These are phyloP conservation scores for Chloroceryle amazona DNA, from an alignment of 2,797 vertebrate genomes.

Conservation along the genomic window DNA sequence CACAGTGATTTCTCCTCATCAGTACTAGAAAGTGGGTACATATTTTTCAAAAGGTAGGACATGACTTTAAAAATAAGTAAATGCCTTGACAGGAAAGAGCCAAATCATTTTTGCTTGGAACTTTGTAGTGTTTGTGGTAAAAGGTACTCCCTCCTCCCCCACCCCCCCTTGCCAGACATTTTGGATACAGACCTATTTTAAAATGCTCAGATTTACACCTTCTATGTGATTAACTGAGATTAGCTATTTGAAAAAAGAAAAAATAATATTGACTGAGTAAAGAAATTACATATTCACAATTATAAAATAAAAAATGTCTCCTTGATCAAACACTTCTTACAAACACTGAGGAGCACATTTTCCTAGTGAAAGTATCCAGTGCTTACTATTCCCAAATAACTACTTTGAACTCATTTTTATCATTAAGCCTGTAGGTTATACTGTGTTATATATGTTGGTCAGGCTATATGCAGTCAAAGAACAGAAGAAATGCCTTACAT, in stretches of 20 bases:
- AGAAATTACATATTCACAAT: not conserved
- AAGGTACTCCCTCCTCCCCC: rapidly evolving
- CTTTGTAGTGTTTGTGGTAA: not conserved
- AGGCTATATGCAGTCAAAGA: not conserved
- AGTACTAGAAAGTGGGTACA: not conserved
- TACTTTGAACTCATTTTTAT: not conserved
- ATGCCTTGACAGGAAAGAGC: not conserved
- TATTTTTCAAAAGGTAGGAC: not conserved
- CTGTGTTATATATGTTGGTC: not conserved
- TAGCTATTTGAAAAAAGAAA: not conserved
- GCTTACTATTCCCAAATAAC: not conserved
- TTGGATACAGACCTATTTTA: not conserved
- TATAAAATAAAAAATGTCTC: not conserved
- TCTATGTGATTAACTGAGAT: not conserved
- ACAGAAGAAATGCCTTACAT: not conserved
- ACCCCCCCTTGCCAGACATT: not conserved
- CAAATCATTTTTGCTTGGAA: not conserved
- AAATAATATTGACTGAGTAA: not conserved
- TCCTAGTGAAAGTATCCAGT: not conserved
- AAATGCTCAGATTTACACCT: not conserved
- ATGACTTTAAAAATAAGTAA: not conserved
- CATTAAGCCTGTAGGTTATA: not conserved
- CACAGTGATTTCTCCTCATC: not conserved
- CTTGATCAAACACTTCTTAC: not conserved
- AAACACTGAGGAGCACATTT: not conserved